Evolutionary conservation across 2,888 invertebrate species (phyloP), one percentile per base, ranked within the genome.

Genomic region (Periphyllus acericola): DNA sequence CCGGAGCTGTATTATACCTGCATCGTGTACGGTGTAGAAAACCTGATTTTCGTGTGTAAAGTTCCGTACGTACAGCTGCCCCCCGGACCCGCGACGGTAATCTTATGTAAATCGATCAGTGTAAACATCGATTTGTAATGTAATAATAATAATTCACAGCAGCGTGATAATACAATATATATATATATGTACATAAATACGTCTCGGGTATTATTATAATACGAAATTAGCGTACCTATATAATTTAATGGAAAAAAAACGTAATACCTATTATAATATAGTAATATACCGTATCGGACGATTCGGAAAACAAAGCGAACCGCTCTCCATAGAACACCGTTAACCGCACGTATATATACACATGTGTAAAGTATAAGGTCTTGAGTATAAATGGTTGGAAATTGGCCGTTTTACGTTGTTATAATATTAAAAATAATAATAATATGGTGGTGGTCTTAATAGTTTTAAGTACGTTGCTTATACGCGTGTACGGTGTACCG

Each of bases 101-200:
- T 79, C 32, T 21, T 79, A 79, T 79, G 79, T 79, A 52, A 79
- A 79, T 79, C 34, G 32, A 79, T 79, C 34, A 55, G 52, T 79
- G 79, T 79, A 79, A 79, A 79, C 79, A 79, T 79, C 34, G 55
- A 79, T 79, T 79, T 79, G 79, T 55, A 25, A 55, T 34, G 19
- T 32, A 21, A 72, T 46, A 29, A 76, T 76, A 29, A 29, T 46
- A 34, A 55, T 79, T 71, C 71, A 17, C 29, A 32, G 71, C 29
- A n/a, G 71, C 32, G 29, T 71, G n/a, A 29, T 71, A 71, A 9
- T 68, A 68, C 11, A 5, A 68, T n/a, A 25, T 25, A 21, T 60
- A 21, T 25, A 19, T 25, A 21, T 6, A 29, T 66, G 5, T 25
- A n/a, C 66, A 8, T 66, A 11, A 60, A 5, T 29, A 71, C 14